phyloP scores from a whole-genome alignment of 1,140 invertebrate species.

The Cepaea nemoralis region DNA sequence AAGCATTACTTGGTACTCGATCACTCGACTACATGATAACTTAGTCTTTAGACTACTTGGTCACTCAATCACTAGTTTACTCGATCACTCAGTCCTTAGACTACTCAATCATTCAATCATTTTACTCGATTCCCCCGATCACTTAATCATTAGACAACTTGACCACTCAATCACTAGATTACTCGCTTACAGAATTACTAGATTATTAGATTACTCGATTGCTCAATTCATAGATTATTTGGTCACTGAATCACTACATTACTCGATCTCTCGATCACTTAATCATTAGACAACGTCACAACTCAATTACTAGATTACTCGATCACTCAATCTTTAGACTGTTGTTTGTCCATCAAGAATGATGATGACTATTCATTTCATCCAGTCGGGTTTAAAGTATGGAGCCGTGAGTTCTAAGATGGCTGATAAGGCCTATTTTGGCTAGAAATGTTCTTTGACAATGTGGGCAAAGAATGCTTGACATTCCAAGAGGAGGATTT shows the following conservation, averaged over 20 bases:
- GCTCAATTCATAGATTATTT: background rate
- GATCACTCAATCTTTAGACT: background rate
- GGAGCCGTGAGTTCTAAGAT: too few species aligned
- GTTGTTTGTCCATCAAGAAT: too few species aligned
- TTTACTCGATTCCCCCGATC: conserved; percentile 3
- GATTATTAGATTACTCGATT: conserved; percentile 4
- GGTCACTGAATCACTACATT: background rate
- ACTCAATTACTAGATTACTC: background rate
- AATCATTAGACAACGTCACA: background rate
- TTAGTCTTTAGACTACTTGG: too few species aligned
- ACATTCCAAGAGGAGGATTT: too few species aligned
- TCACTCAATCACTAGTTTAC: too few species aligned
- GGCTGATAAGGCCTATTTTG: too few species aligned
- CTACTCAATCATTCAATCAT: background rate
- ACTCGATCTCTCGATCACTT: background rate
- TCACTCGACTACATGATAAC: too few species aligned
- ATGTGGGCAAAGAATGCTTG: too few species aligned
- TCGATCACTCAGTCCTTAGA: background rate
- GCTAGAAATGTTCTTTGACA: too few species aligned
- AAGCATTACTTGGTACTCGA: too few species aligned
- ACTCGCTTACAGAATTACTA: background rate
- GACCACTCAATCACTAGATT: conserved; percentile 1
- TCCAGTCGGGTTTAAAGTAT: too few species aligned
- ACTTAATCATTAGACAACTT: background rate
- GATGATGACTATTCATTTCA: too few species aligned